Evolutionary conservation across 2,888 invertebrate genomes (phyloP), one percentile per base, ranked within the genome.

Genomic region (Plusia festucae): DNA sequence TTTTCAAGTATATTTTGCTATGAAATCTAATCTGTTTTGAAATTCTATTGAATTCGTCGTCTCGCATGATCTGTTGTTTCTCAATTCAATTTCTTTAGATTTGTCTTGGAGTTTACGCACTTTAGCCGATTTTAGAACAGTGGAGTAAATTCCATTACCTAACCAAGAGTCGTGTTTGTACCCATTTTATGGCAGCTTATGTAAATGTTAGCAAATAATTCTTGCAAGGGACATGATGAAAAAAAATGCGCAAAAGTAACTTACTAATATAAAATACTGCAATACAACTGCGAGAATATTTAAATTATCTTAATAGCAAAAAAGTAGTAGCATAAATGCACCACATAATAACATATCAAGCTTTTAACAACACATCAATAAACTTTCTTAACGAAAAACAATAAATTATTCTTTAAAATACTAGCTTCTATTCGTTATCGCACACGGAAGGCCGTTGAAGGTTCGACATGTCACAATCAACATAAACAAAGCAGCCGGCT

Each of bases 371-470:
- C 40, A 40, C 4, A 40, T 40, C n/a, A 40, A n/a, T n/a, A 40
- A 16, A 55, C 49, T 49, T 49, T 58, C 57, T 49, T 18, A n/a
- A 30, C 30, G 0, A 58, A 7, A 34, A 52, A n/a, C 18, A 15
- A 20, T 57, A 58, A 71, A 53, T 30, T 61, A 15, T 1, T 57
- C 16, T 57, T 44, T 56, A 46, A 54, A 60, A 20, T 0, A 52
- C 40, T 32, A 62, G 49, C 66, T 51, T 52, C 24, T 51, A 69
- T 20, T 11, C 16, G 65, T 64, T 75, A 78, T 70, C 61, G 56
- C 16, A 76, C 51, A 52, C 81, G 79, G 79, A 79, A 79, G 73
- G 64, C 54, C 70, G 53, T 18, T 44, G 81, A 81, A 79, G 81
- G 79, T 63, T 70, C 68, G 24, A 53, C 53, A 34, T 73, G 79